These are phyloP conservation scores for Cyaniris semiargus DNA, from an alignment of 2,888 invertebrate genomes.

Conservation along the genomic window DNA sequence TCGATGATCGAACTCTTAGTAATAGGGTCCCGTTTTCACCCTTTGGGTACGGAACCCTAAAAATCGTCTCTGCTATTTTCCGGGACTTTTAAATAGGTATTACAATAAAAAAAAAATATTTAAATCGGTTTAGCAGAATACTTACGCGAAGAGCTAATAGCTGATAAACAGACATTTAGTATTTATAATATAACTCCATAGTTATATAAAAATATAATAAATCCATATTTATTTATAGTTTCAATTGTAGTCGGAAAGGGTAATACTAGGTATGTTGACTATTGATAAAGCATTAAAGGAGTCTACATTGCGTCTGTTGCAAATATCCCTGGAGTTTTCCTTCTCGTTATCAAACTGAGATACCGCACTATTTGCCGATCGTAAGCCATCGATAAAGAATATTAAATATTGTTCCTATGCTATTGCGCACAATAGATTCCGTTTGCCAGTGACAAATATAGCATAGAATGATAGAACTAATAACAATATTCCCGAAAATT, in stretches of 20 bases:
- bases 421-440: not conserved
- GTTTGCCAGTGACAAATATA: not conserved
- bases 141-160: too few species aligned
- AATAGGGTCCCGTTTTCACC: too few species aligned
- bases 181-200: not conserved
- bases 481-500: not conserved
- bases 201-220: too few species aligned
- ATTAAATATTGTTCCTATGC: not conserved
- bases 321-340: not conserved
- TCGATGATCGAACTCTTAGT: too few species aligned
- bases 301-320: not conserved
- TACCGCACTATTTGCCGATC: not conserved
- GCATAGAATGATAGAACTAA: not conserved
- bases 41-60: too few species aligned
- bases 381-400: conserved; percentile 3
- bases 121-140: too few species aligned
- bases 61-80: too few species aligned
- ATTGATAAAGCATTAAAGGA: not conserved
- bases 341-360: not conserved
- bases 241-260: not conserved
- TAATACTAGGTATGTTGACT: not conserved
- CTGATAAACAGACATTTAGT: not conserved
- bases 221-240: not conserved
- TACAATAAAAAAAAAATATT: too few species aligned
- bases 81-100: too few species aligned